Evolutionary conservation across 2,888 invertebrate genomes (phyloP).

Genomic region (Caenorhabditis sp.): DNA sequence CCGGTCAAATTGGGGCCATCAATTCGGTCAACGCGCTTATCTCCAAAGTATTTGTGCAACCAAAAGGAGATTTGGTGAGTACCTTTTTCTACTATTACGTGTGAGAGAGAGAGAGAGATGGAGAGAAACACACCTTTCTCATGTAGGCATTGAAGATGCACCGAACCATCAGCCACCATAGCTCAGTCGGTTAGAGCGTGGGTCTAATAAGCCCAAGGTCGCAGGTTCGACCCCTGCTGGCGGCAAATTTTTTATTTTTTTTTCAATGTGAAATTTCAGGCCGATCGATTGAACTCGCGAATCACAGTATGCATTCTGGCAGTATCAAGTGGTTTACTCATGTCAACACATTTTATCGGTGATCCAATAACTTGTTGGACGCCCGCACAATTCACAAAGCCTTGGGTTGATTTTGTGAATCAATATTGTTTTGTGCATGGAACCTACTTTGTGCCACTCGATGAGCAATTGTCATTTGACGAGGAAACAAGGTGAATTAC

Average conservation of each 20-base stretch:
- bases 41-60: constrained; percentile 67
- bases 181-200: constrained; percentile 71
- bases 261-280: too few species aligned
- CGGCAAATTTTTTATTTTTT: not conserved
- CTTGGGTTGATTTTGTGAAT: constrained; percentile 64
- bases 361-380: constrained; percentile 70
- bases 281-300: constrained; percentile 65
- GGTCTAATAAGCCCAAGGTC: constrained; percentile 71
- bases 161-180: too few species aligned
- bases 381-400: constrained; percentile 67
- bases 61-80: constrained; percentile 68
- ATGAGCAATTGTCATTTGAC: constrained; percentile 61
- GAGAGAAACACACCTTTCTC: too few species aligned
- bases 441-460: constrained; percentile 66
- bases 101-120: too few species aligned
- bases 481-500: constrained; percentile 41
- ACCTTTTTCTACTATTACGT: not conserved
- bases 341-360: constrained; percentile 68
- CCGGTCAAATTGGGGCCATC: constrained; percentile 66
- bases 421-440: constrained; percentile 71
- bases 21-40: constrained; percentile 65
- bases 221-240: not conserved
- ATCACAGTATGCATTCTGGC: constrained; percentile 65
- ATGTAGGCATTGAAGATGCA: too few species aligned
- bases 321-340: constrained; percentile 59